A percentile compares a stretch with the other conserved stretches of the same genome.
Evolutionary conservation across 2,113 vertebrate species (phyloP).

Genomic region (Phaethon lepturus): DNA sequence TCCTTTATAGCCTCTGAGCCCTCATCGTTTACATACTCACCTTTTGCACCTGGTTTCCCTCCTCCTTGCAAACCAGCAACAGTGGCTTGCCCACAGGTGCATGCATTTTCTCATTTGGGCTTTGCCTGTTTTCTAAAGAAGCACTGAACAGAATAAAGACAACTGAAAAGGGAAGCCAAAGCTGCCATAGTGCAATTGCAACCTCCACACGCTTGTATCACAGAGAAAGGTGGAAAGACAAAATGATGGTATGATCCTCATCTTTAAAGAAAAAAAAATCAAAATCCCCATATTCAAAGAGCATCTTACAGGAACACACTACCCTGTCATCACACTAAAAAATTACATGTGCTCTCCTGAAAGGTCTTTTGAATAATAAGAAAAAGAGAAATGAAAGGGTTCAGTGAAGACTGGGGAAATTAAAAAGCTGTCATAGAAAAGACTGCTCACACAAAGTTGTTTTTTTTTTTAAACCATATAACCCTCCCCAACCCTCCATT

Average conservation of each 20-base stretch:
- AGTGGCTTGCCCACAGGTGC: not conserved
- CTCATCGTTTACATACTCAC: rapidly evolving
- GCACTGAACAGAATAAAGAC: not conserved
- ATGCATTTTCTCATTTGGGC: not conserved
- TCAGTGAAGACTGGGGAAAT: not conserved
- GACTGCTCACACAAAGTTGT: not conserved
- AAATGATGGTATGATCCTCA: not conserved
- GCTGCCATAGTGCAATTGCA: not conserved
- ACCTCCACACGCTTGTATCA: not conserved
- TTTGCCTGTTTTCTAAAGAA: not conserved
- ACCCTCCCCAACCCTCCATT: rapidly evolving
- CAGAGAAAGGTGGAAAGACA: not conserved
- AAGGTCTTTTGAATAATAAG: not conserved
- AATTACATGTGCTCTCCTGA: not conserved
- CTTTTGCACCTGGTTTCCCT: not conserved
- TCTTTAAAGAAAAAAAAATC: not conserved
- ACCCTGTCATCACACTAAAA: not conserved
- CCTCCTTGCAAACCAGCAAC: not conserved
- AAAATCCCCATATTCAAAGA: not conserved
- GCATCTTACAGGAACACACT: not conserved
- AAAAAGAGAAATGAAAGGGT: not conserved
- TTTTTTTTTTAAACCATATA: not conserved
- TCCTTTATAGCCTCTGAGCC: not conserved
- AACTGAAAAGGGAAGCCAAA: not conserved
- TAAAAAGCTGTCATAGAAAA: not conserved